These are phyloP conservation scores for Salvator merianae DNA, from an alignment of 2,113 vertebrate genomes.

Conservation along the genomic window DNA sequence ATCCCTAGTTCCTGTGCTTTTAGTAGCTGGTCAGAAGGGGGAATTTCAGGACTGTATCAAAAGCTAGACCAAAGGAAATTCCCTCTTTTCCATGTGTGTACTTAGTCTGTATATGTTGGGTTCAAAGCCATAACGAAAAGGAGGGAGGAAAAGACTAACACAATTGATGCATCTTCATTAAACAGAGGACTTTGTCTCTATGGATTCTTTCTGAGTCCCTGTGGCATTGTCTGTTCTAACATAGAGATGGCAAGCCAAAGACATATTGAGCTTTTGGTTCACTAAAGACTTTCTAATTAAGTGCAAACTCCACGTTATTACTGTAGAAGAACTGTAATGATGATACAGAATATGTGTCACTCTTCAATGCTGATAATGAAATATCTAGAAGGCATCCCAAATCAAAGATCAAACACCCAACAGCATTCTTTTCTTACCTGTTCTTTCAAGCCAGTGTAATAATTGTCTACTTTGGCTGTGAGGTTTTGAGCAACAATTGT, in stretches of 20 bases:
- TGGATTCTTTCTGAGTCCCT: neutral
- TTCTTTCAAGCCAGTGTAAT: constrained; percentile 89
- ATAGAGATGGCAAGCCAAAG: neutral
- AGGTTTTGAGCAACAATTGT: constrained; percentile 81
- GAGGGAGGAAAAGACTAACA: too few relatives aligned
- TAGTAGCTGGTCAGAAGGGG: too few relatives aligned
- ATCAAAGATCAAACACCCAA: constrained; percentile 80
- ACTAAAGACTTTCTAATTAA: neutral
- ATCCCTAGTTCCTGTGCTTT: too few relatives aligned
- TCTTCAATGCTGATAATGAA: too few relatives aligned
- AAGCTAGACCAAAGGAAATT: too few relatives aligned
- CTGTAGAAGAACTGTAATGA: too few relatives aligned
- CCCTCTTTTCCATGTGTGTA: too few relatives aligned
- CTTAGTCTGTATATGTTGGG: neutral
- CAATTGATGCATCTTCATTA: neutral
- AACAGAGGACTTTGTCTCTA: neutral
- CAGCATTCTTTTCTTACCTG: constrained; percentile 93
- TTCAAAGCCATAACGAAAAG: neutral
- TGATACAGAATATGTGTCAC: too few relatives aligned
- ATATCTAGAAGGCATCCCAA: too few relatives aligned
- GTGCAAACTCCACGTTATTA: neutral
- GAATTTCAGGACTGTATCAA: too few relatives aligned
- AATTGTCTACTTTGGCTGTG: constrained; percentile 88
- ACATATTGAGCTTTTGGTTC: neutral
- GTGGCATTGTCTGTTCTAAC: neutral